Base-by-base conservation (phyloP, 2,888 invertebrate species). In the Helobdella robusta region DNA sequence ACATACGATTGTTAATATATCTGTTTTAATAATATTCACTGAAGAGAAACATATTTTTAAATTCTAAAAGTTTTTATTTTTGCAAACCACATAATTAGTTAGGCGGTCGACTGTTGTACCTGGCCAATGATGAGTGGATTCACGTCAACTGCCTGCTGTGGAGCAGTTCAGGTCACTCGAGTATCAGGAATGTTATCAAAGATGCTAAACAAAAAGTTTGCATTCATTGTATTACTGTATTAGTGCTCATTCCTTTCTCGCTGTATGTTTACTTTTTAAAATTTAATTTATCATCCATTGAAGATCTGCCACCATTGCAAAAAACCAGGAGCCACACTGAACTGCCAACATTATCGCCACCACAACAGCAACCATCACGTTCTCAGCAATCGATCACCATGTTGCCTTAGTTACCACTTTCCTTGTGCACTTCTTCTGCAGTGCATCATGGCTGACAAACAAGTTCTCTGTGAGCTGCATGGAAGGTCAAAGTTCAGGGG, bases 121-220 rank as follows among this genome's bases (percentile, higher is more conserved):
- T 89, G 75, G 91, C 93, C 0, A 88, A 89, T 76, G 89, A 91
- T 78, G 89, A 90, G 74, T 94, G 94, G 93, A 87, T 91, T 36
- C 94, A 94, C 78, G 86, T 89, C 2, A 93, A 93, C 78, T 94
- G 94, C 81, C 91, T 91, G 40, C 82, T 93, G 66, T 94, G 93
- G 94, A n/a, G n/a, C n/a, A n/a, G n/a, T n/a, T n/a, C n/a, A n/a
- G 56, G 56, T n/a, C 32, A 30, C 56, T 32, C 32, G 56, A 56
- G 32, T 30, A 32, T 56, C 28, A 56, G 56, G 32, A 28, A 30
- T 30, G 28, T 32, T 32, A 56, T 56, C 32, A 25, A n/a, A 28
- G 32, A 30, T 20, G 20, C 56, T 30, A 30, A 30, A 32, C 28
- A 30, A n/a, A 56, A 56, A 28, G 56, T 56, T 11, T 40, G 44